Base-by-base conservation (phyloP, 2,888 invertebrate species). In the Amphipyra berbera region DNA sequence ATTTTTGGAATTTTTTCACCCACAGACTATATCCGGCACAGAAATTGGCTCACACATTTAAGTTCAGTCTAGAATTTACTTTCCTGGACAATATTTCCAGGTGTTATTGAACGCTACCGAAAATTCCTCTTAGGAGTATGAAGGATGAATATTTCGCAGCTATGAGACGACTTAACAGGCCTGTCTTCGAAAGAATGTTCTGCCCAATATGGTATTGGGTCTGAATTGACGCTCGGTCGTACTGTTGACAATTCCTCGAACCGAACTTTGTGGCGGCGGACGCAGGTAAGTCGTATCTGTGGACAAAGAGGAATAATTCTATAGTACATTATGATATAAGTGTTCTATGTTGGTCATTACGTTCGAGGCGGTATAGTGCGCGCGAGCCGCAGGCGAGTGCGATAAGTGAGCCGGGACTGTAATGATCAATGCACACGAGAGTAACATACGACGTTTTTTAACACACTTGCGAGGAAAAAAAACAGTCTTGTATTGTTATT, bases 121-220 rank as follows among this genome's bases (percentile, higher is more conserved):
- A 63, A 69, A 37, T 73, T 75, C 1, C 55, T 71, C 40, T 77
- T 74, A 1, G 85, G 87, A 0, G 87, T 81, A 12, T 88, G 86
- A 0, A 92, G 49, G 0, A 88, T 84, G 67, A 91, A 92, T 35
- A 92, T 80, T 64, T 92, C 91, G 44, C 89, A 90, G 60, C 89
- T 90, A 3, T 81, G 84, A 0, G 90, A 81, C 2, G 86, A 76
- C 53, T 86, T 85, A 9, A 89, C 55, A 2, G 66, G 50, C 7
- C 68, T 60, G 1, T 85, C 85, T 2, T 83, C 82, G 8, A 75
- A 53, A 4, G 86, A 83, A 10, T 81, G 79, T 4, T 89, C 89
- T 38, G 81, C 82, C 86, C 89, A 88, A 44, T 81, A 84, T 1
- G 84, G 86, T 1, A 87, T 79, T 0, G 91, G 90, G 15, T 92